phyloP scores from a whole-genome alignment of 2,888 invertebrate species.

The Drosophila tripunctata region DNA sequence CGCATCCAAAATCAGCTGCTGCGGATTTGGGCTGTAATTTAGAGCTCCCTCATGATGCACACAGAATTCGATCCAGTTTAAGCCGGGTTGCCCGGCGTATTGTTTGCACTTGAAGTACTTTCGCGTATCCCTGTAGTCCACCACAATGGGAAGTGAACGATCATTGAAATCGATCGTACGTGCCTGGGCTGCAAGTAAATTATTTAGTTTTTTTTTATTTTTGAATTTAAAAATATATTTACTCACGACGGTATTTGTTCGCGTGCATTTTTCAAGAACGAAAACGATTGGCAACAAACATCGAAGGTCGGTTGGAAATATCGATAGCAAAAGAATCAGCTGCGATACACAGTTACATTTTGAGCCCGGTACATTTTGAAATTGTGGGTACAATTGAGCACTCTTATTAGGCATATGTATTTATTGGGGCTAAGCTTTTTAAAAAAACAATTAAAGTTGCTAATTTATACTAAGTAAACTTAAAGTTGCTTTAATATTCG shows the following conservation, averaged over 20 bases:
- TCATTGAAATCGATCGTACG: constrained; percentile 36
- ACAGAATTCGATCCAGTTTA: constrained; percentile 77
- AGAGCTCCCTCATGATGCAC: constrained; percentile 73
- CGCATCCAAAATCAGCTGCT: constrained; percentile 63
- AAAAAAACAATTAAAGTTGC: too few relatives aligned
- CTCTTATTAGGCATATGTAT: too few relatives aligned
- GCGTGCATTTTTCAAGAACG: constrained; percentile 16
- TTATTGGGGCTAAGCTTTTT: too few relatives aligned
- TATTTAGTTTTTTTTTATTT: neutral
- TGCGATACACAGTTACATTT: neutral
- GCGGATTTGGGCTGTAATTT: constrained; percentile 46
- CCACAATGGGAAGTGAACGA: constrained; percentile 57
- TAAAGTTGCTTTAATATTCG: too few relatives aligned
- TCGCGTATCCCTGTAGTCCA: constrained; percentile 58
- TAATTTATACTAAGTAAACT: too few relatives aligned
- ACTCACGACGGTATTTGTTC: constrained; percentile 15
- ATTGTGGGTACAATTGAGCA: too few relatives aligned
- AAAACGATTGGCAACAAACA: too few relatives aligned
- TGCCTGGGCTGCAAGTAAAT: constrained; percentile 16
- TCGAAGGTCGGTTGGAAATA: neutral
- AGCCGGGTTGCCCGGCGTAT: constrained; percentile 62
- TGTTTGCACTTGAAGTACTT: constrained; percentile 64
- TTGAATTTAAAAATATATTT: neutral
- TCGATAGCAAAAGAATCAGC: neutral
- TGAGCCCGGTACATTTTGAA: too few relatives aligned